phyloP scores from a whole-genome alignment of 2,113 vertebrate genomes.

The Erinaceus europaeus region DNA sequence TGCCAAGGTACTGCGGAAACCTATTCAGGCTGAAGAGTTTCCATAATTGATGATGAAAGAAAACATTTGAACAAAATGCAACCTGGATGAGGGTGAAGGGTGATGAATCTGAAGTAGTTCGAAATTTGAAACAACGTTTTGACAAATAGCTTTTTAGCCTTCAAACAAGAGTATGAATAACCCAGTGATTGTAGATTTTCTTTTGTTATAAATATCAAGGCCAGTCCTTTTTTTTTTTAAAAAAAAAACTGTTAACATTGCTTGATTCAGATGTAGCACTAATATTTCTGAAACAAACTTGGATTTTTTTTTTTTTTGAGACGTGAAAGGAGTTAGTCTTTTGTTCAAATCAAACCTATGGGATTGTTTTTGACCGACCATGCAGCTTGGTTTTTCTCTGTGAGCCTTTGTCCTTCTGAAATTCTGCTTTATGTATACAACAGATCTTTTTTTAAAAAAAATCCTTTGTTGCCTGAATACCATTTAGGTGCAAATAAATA shows the following conservation, averaged over 20 bases:
- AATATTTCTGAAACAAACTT: slow-evolving; percentile 37
- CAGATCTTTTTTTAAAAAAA: not conserved
- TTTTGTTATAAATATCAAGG: slow-evolving; percentile 33
- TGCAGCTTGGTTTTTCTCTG: not conserved
- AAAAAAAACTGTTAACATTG: slow-evolving; percentile 15
- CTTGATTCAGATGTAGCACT: not conserved
- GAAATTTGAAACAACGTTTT: not conserved
- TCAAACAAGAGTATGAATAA: slow-evolving; percentile 23
- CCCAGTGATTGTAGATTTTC: not conserved
- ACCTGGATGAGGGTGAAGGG: not conserved
- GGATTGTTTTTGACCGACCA: not conserved
- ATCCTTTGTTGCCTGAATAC: not conserved
- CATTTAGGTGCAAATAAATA: not conserved
- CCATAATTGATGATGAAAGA: not conserved
- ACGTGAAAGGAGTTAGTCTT: not conserved
- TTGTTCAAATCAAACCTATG: not conserved
- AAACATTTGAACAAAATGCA: not conserved
- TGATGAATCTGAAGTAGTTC: not conserved
- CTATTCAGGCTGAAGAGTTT: not conserved
- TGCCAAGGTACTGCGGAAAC: not conserved
- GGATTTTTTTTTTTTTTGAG: not conserved
- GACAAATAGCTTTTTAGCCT: slow-evolving; percentile 24
- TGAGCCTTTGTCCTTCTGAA: not conserved
- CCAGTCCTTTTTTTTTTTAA: slow-evolving; percentile 17
- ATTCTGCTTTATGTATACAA: not conserved